Evolutionary conservation across 2,888 invertebrate genomes (phyloP), one percentile per base, ranked within the genome.

Genomic region (Standfussiana lucernea): DNA sequence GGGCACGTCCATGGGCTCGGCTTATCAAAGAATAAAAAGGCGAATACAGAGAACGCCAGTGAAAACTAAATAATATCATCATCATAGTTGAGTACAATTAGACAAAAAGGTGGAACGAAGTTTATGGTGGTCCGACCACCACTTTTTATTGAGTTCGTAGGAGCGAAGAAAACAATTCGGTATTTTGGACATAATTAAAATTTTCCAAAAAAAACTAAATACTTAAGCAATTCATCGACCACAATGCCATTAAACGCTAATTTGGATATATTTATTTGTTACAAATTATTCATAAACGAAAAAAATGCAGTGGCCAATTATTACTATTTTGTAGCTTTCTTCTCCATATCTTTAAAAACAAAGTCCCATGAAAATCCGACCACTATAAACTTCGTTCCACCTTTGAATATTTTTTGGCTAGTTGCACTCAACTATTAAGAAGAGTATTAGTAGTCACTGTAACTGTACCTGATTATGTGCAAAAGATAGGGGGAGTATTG

Each of bases 1-100:
- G 99, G 99, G 69, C 99, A 99, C 96, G 97, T 99, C 72, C 99
- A 99, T 93, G 99, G 99, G 65, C 97, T 99, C 87, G 99, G 99
- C 76, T 98, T 56, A 11, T 13, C n/a, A 11, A 97, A 98, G 65
- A 98, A 98, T 83, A 98, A 98, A 82, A 97, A 98, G 88, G 95
- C 95, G 50, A 93, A 97, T 92, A 97, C 97, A 50, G 98, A 98
- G 90, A 98, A 98, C 91, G 98, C 98, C 85, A 98, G 89, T 84
- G 64, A 4, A 86, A 86, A 24, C 21, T 65, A 37, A 59, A 59
- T 59, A 32, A 32, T 37, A 24, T 32, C 59, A 59, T 59, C 32
- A 59, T 18, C 2, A 32, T 32, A 28, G 2, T 53, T 53, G 13
- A 56, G 32, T 59, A 32, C 59, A 32, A 56, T 59, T 59, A 59